Evolutionary conservation across 2,797 vertebrate genomes (phyloP).

Genomic region (Phataginus tricuspis): DNA sequence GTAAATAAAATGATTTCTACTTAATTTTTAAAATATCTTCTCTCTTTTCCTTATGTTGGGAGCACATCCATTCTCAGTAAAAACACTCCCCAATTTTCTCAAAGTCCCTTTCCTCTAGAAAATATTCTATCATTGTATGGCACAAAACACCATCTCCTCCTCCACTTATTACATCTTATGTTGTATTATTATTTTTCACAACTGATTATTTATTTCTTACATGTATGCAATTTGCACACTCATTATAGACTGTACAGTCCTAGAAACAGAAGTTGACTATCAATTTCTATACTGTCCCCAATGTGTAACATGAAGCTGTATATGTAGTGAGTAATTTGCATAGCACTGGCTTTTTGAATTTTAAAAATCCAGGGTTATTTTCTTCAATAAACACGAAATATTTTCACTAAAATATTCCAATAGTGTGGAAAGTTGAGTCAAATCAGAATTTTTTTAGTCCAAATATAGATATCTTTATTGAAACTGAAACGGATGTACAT

Average conservation of each 20-base stretch:
- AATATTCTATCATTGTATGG: background rate
- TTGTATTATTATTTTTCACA: background rate
- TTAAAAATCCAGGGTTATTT: background rate
- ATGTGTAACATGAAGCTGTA: fast-evolving
- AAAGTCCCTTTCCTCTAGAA: background rate
- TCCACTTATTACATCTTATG: background rate
- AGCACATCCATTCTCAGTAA: background rate
- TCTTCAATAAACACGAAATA: conserved; percentile 2
- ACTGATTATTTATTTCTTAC: background rate
- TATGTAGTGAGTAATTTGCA: background rate
- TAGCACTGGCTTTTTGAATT: background rate
- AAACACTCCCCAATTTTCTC: background rate
- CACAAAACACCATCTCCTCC: background rate
- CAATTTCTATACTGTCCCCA: background rate
- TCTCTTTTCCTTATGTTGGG: background rate
- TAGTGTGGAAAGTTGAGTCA: background rate
- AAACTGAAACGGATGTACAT: background rate
- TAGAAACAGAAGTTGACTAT: background rate
- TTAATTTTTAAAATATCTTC: background rate
- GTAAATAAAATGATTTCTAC: background rate
- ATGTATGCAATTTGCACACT: background rate
- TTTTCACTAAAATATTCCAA: background rate
- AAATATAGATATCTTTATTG: background rate
- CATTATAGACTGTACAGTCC: background rate
- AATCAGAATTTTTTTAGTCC: background rate